Evolutionary conservation across 2,113 vertebrate species (phyloP), one percentile per base, ranked within the genome.

Genomic region (Phalacrocorax pelagicus): DNA sequence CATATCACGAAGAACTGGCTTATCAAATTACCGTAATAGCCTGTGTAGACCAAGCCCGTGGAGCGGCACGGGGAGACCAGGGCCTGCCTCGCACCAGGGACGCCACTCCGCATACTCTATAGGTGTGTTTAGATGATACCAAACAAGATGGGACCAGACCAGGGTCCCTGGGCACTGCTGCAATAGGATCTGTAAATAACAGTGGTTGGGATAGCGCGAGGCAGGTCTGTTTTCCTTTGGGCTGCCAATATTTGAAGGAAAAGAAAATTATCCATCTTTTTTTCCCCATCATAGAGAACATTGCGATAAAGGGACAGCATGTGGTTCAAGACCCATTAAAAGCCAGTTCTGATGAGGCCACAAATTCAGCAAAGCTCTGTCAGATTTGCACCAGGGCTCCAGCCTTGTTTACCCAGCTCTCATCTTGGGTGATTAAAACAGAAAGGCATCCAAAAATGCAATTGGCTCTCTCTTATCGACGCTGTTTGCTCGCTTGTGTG

Each of bases 1-100:
- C 96, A 92, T 97, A 96, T 95, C 95, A 95, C 71, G 94, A 93
- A 96, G 92, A 89, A 91, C 86, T 83, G 86, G 87, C 95, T 97
- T 97, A 98, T 97, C 98, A 93, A 94, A 95, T 98, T 98, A 98
- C 98, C 98, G 96, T 98, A 98, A 98, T 98, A 95, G 93, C 96
- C 59, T 46, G 94, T 94, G 97, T 98, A 98, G 97, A 97, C 49
- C 96, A 82, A 97, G 88, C 73, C 49, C 4, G 6, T 16, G 77
- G 65, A 95, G 88, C 10, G 1, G 42, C 6, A 0, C 3, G 23
- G 90, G 61, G 88, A 47, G 84, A 44, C 81, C 1, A 8, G 88
- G 95, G 83, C 54, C 74, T 86, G 88, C 82, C 51, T 91, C 5
- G 7, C 59, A 3, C 38, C 27, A 0, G 78, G 30, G 26, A 8